Evolutionary conservation across 2,113 vertebrate genomes (phyloP), one percentile per base, ranked within the genome.

Genomic region (Leucoraja erinaceus): DNA sequence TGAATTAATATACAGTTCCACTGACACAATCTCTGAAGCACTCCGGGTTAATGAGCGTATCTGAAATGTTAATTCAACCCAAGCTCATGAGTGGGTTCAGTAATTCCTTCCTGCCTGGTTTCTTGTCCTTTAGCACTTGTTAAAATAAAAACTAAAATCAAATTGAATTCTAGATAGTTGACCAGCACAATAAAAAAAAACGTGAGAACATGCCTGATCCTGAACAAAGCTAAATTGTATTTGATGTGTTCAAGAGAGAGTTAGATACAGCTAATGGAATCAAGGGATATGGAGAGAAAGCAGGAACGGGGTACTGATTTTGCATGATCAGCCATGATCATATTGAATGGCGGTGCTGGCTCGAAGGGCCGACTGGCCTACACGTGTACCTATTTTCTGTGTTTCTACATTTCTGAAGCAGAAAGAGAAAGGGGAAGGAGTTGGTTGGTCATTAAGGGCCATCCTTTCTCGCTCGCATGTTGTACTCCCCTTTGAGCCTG

Each of bases 1-100:
- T 72, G 90, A 91, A 70, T 91, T 91, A 91, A 72, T 72, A 88
- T 3, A 72, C 90, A 38, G 90, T 88, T 72, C 16, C 25, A 74
- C 66, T 91, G 33, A 54, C 90, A 90, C 61, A 54, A 25, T 54
- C 86, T 90, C 68, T 70, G 68, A 70, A 91, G 66, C 33, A 91
- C 33, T 54, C 38, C 47, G 68, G 33, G 90, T 91, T 91, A 74
- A 70, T 72, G 38, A 47, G 66, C 38, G 20, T 72, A 74, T 91
- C 66, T 72, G 20, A 47, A 72, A 72, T 91, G 90, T 72, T 91
- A 91, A 91, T 25, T 91, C 38, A 91, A 68, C 25, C 61, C 59
- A n/a, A 63, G 83, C 83, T 88, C 59, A 88, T 63, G 63, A 66
- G 31, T 66, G 28, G 56, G 12, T n/a, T 66, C 59, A n/a, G 12